Evolutionary conservation across 2,888 invertebrate genomes (phyloP).

Genomic region (Bugula neritina): DNA sequence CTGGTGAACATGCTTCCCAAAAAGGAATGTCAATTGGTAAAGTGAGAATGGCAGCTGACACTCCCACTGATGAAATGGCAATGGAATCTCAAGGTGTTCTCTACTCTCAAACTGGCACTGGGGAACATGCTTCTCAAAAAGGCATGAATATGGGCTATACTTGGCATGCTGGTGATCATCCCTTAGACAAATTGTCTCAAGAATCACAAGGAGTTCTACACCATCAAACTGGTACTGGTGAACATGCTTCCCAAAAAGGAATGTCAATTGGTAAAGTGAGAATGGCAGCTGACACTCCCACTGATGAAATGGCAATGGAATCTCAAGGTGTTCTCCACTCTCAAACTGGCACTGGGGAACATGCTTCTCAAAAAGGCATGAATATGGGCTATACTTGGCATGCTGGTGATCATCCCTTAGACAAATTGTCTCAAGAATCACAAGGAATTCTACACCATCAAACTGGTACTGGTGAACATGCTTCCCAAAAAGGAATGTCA

Average conservation of each 20-base stretch:
- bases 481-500: conserved; percentile 9
- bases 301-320: not conserved
- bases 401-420: not conserved
- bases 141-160: conserved; percentile 1
- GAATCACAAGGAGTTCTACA: conserved; percentile 7
- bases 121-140: conserved; percentile 15
- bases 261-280: not conserved
- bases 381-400: not conserved
- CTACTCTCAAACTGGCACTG: not conserved
- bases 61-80: not conserved
- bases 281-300: not conserved
- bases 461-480: not conserved
- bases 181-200: not conserved
- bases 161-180: not conserved
- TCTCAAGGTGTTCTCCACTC: conserved; percentile 8
- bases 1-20: conserved; percentile 11
- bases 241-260: conserved; percentile 14
- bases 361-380: conserved; percentile 13
- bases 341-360: conserved; percentile 22
- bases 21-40: conserved; percentile 13
- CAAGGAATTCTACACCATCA: conserved; percentile 7
- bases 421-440: not conserved
- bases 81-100: conserved; percentile 26
- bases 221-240: conserved; percentile 12
- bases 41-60: not conserved